Evolutionary conservation across 1,140 invertebrate genomes (phyloP), one percentile per base, ranked within the genome.

Genomic region (Drosophila serrata): DNA sequence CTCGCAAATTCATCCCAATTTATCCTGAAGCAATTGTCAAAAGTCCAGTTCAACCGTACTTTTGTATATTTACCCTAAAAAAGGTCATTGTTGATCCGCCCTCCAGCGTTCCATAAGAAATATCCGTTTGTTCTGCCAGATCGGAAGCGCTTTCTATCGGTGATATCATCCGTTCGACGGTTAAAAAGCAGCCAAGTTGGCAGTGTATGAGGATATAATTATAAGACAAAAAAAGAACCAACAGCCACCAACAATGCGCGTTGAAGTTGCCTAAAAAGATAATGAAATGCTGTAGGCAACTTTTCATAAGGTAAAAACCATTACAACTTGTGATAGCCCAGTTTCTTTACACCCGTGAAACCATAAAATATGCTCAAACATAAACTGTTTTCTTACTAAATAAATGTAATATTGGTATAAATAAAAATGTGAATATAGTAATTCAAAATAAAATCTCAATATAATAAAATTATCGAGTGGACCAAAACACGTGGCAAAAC

Each of bases 151-250:
- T 98, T 93, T 99, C 98, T 60, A 99, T 99, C 0, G 99, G 99
- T 13, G 98, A 97, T 61, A 98, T 98, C 95, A 98, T 99, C 56
- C 98, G 94, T 93, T 99, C 98, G 9, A 99, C 98, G 0, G 99
- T 99, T 13, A 99, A 94, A 99, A 99, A 4, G 99, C 99, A 1
- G 97, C 96, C 72, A 99, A 93, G 94, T 99, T 99, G 12, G 99
- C 99, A 2, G 99, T 99, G 93, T 99, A 99, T 19, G 98, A 99
- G 0, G 98, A 99, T 65, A 99, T 98, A 90, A 99, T 99, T 90
- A 99, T 99, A 17, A 99, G 94, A 0, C 98, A 99, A 93, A 99
- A 99, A 93, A 99, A 99, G 98, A 98, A 99, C 99, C 99, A 99
- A 72, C 99, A 99, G 7, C 97, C 97, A 12, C 98, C 97, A 13